Percentiles rank a stretch among this genome's conserved stretches.
phyloP scores from a whole-genome alignment of 2,888 invertebrate genomes.

The Lottia gigantea region DNA sequence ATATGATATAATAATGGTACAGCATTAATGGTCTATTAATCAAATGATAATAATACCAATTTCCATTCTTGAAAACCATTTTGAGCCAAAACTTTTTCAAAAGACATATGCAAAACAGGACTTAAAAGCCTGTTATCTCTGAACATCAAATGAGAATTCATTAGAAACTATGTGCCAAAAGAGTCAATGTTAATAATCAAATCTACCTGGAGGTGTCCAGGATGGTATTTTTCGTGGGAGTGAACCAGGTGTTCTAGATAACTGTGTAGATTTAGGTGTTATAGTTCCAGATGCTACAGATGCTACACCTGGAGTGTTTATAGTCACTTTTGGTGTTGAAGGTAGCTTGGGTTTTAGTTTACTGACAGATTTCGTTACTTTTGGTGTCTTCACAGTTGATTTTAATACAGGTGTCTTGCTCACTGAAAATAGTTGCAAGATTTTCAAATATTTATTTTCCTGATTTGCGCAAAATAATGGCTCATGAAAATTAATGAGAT shows the following conservation, averaged over 20 bases:
- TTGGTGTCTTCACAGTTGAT: constrained; percentile 14
- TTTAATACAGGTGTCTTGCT: not conserved
- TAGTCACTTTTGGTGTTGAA: constrained; percentile 11
- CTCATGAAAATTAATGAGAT: too few species aligned
- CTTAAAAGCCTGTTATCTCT: too few species aligned
- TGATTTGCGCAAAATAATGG: too few species aligned
- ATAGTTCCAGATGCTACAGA: constrained; percentile 12
- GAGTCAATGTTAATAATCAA: not conserved
- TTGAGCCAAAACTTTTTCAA: too few species aligned
- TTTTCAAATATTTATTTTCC: too few species aligned
- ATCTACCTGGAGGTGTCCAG: constrained; percentile 36
- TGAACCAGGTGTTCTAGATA: constrained; percentile 23
- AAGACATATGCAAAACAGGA: too few species aligned
- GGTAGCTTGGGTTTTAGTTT: constrained; percentile 1
- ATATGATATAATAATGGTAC: too few species aligned
- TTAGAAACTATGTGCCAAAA: too few species aligned
- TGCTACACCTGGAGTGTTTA: constrained; percentile 9
- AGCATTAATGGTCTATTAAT: too few species aligned
- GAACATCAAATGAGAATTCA: too few species aligned
- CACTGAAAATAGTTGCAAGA: not conserved
- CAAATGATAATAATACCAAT: too few species aligned
- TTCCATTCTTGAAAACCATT: too few species aligned
- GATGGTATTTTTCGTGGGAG: constrained; percentile 21
- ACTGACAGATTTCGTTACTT: constrained; percentile 18
- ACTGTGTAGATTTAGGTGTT: constrained; percentile 8